These are phyloP conservation scores for Scelioninae gen. 2 DNA, from an alignment of 2,888 invertebrate genomes.

Conservation along the genomic window DNA sequence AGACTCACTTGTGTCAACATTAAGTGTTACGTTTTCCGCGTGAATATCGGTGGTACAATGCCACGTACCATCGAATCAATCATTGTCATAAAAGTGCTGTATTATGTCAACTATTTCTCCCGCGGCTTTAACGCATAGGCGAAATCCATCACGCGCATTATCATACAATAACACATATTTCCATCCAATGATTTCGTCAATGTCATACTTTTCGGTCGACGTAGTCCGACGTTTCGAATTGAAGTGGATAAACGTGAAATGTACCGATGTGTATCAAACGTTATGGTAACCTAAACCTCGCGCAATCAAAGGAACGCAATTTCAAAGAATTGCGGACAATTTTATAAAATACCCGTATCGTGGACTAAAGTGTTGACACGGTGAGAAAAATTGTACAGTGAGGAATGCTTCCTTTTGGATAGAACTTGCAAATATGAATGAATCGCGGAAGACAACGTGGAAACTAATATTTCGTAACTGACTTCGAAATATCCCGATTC, in stretches of 20 bases:
- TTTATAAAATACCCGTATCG: no score
- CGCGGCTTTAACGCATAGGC: no score
- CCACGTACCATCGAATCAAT: constrained; percentile 6
- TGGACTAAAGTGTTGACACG: no score
- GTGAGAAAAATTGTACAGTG: no score
- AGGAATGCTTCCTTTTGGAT: no score
- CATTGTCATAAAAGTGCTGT: constrained; percentile 4
- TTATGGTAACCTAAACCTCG: neutral
- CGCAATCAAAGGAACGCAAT: neutral
- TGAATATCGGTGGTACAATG: neutral
- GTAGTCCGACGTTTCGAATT: constrained; percentile 11
- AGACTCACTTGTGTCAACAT: no score
- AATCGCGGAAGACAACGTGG: no score
- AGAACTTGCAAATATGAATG: no score
- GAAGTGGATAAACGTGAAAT: constrained; percentile 3
- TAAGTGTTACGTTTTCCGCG: no score
- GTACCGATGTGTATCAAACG: neutral
- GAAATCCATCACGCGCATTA: neutral
- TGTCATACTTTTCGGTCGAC: constrained; percentile 7
- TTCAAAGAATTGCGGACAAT: neutral
- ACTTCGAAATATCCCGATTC: no score
- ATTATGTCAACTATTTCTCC: neutral
- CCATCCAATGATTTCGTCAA: constrained; percentile 11
- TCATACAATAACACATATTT: constrained; percentile 5
- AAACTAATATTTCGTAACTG: no score